phyloP scores from a whole-genome alignment of 2,113 vertebrate species.

The Carlito syrichta region DNA sequence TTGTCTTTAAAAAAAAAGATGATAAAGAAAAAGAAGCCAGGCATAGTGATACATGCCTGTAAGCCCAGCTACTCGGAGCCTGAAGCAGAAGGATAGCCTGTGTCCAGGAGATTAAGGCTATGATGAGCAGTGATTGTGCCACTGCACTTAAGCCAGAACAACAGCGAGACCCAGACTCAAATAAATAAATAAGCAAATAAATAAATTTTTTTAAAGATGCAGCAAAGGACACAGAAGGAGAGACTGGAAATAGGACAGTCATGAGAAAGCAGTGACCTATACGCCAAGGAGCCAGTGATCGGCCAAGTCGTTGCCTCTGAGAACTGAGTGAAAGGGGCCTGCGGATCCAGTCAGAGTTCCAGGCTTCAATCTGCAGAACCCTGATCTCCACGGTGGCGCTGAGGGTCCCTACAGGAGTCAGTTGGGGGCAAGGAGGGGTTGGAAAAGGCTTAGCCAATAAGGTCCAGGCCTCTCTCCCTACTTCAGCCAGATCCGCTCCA shows the following conservation, averaged over 20 bases:
- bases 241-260: not conserved
- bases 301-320: not conserved
- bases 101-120: too few species aligned
- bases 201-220: too few species aligned
- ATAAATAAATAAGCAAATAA: too few species aligned
- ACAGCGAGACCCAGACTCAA: too few species aligned
- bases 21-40: too few species aligned
- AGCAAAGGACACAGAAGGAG: not conserved
- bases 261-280: not conserved
- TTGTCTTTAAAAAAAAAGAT: too few species aligned
- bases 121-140: too few species aligned
- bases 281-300: not conserved
- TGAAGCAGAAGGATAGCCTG: too few species aligned
- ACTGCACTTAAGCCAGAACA: too few species aligned
- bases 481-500: not conserved
- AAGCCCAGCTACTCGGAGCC: too few species aligned
- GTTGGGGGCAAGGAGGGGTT: not conserved
- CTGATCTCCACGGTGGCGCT: not conserved
- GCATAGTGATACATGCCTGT: too few species aligned
- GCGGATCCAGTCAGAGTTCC: not conserved
- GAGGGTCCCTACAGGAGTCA: too few species aligned
- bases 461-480: not conserved
- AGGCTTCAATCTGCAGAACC: not conserved
- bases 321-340: not conserved
- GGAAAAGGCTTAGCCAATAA: not conserved